phyloP scores from a whole-genome alignment of 2,888 invertebrate species.

The Aphrophora alni region DNA sequence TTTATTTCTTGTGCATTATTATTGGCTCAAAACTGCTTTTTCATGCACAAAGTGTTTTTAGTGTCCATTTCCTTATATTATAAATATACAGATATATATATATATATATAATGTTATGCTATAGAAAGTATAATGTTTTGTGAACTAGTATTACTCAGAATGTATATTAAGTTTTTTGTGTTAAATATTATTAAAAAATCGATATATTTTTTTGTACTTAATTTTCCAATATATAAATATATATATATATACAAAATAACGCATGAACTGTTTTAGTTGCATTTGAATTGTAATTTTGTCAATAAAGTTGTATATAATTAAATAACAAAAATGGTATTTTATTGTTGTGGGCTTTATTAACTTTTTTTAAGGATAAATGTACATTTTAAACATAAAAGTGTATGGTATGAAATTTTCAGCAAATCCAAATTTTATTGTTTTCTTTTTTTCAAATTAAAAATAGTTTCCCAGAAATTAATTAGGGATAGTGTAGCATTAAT shows the following conservation, averaged over 20 bases:
- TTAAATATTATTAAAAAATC: neutral
- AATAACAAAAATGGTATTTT: no score
- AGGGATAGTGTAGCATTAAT: no score
- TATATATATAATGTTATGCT: neutral
- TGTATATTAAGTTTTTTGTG: neutral
- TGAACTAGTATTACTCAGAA: neutral
- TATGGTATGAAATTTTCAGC: no score
- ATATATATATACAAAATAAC: neutral
- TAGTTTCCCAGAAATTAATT: no score
- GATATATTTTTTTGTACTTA: slow-evolving; percentile 36
- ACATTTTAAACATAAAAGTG: no score
- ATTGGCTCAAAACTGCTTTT: neutral
- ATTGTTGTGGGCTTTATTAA: no score
- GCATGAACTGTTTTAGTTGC: slow-evolving; percentile 17
- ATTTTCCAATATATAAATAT: neutral
- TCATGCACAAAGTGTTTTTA: neutral
- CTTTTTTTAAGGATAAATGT: no score
- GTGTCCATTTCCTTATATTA: neutral
- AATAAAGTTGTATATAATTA: slow-evolving; percentile 35
- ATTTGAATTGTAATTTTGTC: slow-evolving; percentile 33
- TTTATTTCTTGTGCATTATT: neutral
- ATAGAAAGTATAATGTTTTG: neutral
- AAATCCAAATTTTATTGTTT: no score
- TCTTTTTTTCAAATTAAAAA: no score
- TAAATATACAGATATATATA: neutral